Conservation (phyloP, 1,140 invertebrate genomes). For the Acromyrmex echinatior region DNA sequence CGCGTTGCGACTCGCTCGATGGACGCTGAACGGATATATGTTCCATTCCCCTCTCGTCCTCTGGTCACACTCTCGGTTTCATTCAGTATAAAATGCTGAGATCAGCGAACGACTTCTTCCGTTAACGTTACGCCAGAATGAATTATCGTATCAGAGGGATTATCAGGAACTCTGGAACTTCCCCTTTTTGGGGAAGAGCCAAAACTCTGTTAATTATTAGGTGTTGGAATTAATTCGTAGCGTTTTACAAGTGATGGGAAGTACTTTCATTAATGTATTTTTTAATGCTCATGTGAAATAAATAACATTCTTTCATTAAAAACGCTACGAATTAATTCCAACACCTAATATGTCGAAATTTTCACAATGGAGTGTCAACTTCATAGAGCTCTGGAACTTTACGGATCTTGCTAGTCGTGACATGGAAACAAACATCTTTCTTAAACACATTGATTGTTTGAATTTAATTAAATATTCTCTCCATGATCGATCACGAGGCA, state of each 20-base stretch:
- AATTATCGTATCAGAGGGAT: neutral
- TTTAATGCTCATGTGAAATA: no score
- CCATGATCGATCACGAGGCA: neutral
- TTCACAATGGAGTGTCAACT: no score
- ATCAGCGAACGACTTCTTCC: conserved; percentile 21
- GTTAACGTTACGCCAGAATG: neutral
- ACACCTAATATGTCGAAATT: no score
- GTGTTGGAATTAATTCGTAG: no score
- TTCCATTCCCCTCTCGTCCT: neutral
- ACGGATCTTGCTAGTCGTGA: neutral
- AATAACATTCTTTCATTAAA: no score
- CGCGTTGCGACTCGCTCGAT: neutral
- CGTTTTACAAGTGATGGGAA: no score
- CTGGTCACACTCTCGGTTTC: conserved; percentile 41
- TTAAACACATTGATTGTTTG: neutral
- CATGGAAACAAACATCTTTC: neutral
- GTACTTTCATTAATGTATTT: no score
- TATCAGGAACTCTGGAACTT: neutral
- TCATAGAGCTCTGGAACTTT: no score
- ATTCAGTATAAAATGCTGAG: conserved; percentile 32
- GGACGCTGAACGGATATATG: conserved; percentile 30
- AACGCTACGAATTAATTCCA: no score
- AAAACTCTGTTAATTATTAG: no score
- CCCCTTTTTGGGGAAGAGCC: no score
- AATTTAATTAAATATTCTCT: neutral